Percentiles rank a stretch among this genome's conserved stretches.
phyloP scores from a whole-genome alignment of 2,113 vertebrate genomes.

The Sporophila hypoxantha region DNA sequence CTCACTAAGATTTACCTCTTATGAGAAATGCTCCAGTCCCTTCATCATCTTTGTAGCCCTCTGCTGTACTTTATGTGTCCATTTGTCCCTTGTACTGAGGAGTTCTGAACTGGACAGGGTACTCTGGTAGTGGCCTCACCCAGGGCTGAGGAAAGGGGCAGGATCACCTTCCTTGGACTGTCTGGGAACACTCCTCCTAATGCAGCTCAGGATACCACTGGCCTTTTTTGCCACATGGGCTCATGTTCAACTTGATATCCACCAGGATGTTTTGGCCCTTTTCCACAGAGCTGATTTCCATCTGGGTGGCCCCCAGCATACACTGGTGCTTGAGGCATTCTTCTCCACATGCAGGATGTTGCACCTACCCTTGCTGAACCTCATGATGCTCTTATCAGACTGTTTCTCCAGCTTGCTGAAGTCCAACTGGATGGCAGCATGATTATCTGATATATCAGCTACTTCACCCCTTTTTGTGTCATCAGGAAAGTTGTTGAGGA shows the following conservation, averaged over 20 bases:
- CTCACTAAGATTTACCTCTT: neutral
- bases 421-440: too few relatives aligned
- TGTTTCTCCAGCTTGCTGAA: neutral
- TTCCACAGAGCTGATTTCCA: neutral
- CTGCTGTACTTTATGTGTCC: fast-evolving
- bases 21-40: neutral
- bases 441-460: neutral
- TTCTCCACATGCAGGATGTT: neutral
- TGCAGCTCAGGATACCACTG: neutral
- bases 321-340: neutral
- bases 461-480: neutral
- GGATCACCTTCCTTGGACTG: neutral
- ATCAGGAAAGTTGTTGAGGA: neutral
- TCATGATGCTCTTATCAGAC: neutral
- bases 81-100: neutral
- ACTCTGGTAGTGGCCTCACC: neutral
- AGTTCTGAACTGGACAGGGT: neutral
- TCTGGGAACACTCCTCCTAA: neutral
- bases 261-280: neutral
- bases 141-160: neutral
- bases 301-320: neutral
- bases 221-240: neutral
- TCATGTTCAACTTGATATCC: neutral
- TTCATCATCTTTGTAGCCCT: neutral
- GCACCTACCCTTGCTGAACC: neutral